Evolutionary conservation across 2,113 vertebrate genomes (phyloP).

Genomic region (Rattus rattus): DNA sequence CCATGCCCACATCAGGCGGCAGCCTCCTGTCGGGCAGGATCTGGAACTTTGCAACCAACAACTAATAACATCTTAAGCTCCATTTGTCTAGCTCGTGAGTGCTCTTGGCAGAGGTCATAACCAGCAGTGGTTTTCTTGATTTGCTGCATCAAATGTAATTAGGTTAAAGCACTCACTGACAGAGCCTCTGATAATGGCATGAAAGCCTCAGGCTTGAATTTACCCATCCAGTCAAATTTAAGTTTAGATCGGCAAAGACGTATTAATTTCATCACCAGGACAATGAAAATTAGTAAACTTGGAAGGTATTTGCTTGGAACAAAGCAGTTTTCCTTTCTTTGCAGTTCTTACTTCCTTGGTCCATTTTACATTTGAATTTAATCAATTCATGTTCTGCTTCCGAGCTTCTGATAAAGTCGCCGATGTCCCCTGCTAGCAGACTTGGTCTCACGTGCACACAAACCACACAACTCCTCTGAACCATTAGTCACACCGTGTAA

Average conservation of each 20-base stretch:
- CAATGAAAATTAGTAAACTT: constrained; percentile 55
- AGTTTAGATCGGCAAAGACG: constrained; percentile 74
- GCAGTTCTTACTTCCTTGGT: neutral
- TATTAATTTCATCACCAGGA: constrained; percentile 70
- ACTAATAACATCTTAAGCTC: constrained; percentile 87
- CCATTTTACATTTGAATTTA: neutral
- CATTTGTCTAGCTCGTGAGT: constrained; percentile 85
- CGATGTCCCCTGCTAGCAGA: neutral
- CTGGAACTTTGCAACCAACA: constrained; percentile 85
- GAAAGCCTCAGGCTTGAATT: constrained; percentile 81
- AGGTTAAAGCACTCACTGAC: constrained; percentile 86
- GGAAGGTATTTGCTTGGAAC: constrained; percentile 57
- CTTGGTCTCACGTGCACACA: accelerated
- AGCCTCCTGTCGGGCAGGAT: constrained; percentile 87
- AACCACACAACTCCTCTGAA: neutral
- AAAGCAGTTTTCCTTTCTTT: neutral
- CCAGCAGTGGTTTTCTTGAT: constrained; percentile 88
- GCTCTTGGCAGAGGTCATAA: constrained; percentile 89
- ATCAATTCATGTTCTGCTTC: neutral
- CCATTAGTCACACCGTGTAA: constrained; percentile 10
- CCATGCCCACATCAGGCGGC: constrained; percentile 80
- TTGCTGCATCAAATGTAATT: constrained; percentile 89
- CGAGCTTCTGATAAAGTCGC: constrained; percentile 15
- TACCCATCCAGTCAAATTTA: constrained; percentile 80
- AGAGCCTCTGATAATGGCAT: constrained; percentile 81